These are phyloP conservation scores for Rotaria magnacalcarata DNA, from an alignment of 2,888 invertebrate species.

Conservation along the genomic window DNA sequence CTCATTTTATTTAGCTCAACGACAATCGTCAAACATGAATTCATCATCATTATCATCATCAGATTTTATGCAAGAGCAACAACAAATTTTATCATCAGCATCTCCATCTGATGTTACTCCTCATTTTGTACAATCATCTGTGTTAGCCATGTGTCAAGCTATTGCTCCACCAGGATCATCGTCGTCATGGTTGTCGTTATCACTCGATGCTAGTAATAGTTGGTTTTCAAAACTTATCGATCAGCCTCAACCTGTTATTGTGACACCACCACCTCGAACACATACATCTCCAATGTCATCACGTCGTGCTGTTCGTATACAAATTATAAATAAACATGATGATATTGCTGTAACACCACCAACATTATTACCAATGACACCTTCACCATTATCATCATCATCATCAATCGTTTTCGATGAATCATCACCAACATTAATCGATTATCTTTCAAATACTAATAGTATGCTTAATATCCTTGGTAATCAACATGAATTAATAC, in stretches of 20 bases:
- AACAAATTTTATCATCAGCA: background rate
- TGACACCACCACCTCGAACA: background rate
- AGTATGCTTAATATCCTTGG: background rate
- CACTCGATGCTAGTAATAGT: background rate
- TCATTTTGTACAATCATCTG: background rate
- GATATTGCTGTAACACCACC: background rate
- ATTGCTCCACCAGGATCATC: background rate
- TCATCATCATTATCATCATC: background rate
- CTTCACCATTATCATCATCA: constrained; percentile 2
- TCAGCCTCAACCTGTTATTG: background rate
- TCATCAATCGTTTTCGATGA: background rate
- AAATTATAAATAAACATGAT: constrained; percentile 25
- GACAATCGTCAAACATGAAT: background rate
- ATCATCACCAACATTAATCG: background rate
- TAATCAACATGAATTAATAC: background rate
- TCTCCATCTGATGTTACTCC: background rate
- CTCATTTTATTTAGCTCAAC: background rate
- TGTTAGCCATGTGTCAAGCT: constrained; percentile 4
- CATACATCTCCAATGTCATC: background rate
- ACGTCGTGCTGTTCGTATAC: background rate
- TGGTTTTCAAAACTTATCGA: background rate
- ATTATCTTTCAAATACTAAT: background rate
- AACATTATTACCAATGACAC: background rate
- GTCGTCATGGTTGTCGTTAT: too few species aligned
- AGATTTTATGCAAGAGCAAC: too few species aligned